These are phyloP conservation scores for Achlya flavicornis DNA, from an alignment of 2,888 invertebrate species.

Conservation along the genomic window DNA sequence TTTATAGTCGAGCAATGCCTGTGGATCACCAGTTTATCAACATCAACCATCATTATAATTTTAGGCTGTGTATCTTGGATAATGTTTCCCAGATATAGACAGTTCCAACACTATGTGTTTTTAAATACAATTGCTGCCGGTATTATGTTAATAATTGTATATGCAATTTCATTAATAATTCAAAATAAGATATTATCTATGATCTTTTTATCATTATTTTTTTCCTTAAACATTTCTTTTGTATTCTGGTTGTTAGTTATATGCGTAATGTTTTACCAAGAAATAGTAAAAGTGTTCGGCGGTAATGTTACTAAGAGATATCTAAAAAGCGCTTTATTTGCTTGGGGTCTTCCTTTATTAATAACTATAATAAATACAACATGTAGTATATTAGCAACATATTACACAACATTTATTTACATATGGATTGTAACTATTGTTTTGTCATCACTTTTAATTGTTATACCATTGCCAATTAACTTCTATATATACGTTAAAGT, in stretches of 20 bases:
- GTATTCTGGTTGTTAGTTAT: slow-evolving; percentile 1
- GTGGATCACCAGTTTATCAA: not conserved
- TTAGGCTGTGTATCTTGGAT: slow-evolving; percentile 7
- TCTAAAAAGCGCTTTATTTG: not conserved
- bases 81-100: not conserved
- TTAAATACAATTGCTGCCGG: not conserved
- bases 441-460: not conserved
- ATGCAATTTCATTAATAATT: not conserved
- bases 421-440: not conserved
- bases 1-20: not conserved
- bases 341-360: not conserved
- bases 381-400: not conserved
- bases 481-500: slow-evolving; percentile 1
- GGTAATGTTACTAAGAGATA: not conserved
- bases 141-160: not conserved
- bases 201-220: not conserved
- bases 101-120: not conserved
- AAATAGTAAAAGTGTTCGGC: slow-evolving; percentile 1
- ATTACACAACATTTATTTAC: not conserved
- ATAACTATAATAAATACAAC: not conserved
- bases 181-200: not conserved
- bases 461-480: not conserved
- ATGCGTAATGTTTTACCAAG: not conserved
- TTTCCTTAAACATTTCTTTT: not conserved
- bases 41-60: not conserved